Conservation (phyloP, 2,888 invertebrate species). For the Acanthosepion lycidas region DNA sequence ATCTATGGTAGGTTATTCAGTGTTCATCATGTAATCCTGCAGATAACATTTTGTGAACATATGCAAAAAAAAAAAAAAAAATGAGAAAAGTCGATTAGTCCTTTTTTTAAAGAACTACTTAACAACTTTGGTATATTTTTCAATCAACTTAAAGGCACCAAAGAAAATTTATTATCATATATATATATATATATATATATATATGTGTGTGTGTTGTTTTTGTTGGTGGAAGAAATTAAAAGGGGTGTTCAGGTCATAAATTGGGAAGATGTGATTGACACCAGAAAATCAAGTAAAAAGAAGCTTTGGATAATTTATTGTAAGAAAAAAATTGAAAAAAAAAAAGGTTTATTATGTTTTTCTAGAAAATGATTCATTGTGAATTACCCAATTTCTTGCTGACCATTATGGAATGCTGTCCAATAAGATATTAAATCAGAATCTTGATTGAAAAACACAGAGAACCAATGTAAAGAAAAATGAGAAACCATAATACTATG, state of each 20-base stretch:
- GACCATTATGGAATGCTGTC: neutral
- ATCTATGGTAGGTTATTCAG: too few relatives aligned
- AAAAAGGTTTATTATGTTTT: neutral
- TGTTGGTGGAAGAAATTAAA: neutral
- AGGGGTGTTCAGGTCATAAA: neutral
- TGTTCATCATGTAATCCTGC: too few relatives aligned
- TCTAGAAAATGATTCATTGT: conserved; percentile 17
- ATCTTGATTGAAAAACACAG: neutral
- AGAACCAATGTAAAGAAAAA: neutral
- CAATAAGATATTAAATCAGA: conserved; percentile 8
- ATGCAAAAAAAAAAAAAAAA: too few relatives aligned
- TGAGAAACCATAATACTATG: neutral
- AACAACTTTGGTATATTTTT: too few relatives aligned
- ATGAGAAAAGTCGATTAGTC: too few relatives aligned
- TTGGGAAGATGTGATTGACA: neutral
- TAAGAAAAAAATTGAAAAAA: neutral
- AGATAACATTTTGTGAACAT: too few relatives aligned
- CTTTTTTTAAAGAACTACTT: too few relatives aligned
- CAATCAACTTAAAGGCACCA: too few relatives aligned
- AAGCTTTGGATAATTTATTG: neutral
- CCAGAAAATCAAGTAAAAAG: neutral
- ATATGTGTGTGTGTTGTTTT: neutral
- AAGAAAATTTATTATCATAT: neutral
- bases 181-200: neutral
- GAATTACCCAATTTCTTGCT: neutral